Evolutionary conservation across 2,888 invertebrate genomes (phyloP).

Genomic region (Mimumesa dahlbomi): DNA sequence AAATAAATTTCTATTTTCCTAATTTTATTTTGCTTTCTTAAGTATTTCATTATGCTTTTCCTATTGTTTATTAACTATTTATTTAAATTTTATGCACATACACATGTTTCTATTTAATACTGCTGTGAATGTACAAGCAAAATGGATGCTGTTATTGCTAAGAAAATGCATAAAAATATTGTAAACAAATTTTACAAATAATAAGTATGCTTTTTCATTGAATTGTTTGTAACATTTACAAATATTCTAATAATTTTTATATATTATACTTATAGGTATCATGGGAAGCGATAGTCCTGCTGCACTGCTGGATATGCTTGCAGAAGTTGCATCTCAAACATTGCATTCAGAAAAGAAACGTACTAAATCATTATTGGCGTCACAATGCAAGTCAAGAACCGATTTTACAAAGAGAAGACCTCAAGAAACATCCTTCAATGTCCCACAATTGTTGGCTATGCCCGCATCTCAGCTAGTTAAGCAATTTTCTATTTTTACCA

Average conservation of each 20-base stretch:
- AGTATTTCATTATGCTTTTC: too few species aligned
- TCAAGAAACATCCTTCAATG: constrained; percentile 63
- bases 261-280: constrained; percentile 61
- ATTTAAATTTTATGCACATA: too few species aligned
- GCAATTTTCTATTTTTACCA: constrained; percentile 81
- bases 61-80: neutral
- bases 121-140: too few species aligned
- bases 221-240: too few species aligned
- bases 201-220: too few species aligned
- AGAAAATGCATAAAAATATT: too few species aligned
- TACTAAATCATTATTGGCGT: constrained; percentile 46
- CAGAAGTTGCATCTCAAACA: constrained; percentile 83
- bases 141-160: too few species aligned
- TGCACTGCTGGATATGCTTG: constrained; percentile 81
- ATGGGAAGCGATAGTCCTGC: constrained; percentile 76
- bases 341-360: constrained; percentile 77
- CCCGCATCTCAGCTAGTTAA: constrained; percentile 81
- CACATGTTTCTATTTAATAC: too few species aligned
- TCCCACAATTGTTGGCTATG: constrained; percentile 75
- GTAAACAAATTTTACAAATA: too few species aligned
- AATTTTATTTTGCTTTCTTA: too few species aligned
- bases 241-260: neutral
- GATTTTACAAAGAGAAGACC: constrained; percentile 63
- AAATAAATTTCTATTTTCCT: too few species aligned
- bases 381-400: constrained; percentile 57